These are phyloP conservation scores for Lasius fuliginosus DNA, from an alignment of 2,888 invertebrate genomes.

Conservation along the genomic window DNA sequence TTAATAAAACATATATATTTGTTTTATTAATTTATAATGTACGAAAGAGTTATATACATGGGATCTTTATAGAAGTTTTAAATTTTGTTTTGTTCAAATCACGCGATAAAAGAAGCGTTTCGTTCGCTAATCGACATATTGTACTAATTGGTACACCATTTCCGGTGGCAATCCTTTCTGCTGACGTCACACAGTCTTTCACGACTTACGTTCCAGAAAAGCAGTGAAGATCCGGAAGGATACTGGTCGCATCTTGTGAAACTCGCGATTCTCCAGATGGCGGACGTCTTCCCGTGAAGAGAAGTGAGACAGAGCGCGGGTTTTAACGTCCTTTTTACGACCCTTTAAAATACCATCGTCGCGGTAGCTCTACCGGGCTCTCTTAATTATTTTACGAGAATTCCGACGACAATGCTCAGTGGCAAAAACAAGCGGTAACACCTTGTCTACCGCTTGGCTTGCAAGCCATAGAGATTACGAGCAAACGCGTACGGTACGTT, in stretches of 20 bases:
- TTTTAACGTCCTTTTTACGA: constrained; percentile 85
- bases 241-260: constrained; percentile 2
- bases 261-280: constrained; percentile 65
- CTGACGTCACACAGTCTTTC: background rate
- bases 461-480: constrained; percentile 74
- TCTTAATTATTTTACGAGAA: constrained; percentile 86
- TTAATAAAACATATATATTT: background rate
- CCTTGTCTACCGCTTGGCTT: constrained; percentile 79
- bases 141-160: background rate
- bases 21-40: background rate
- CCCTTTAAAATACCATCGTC: constrained; percentile 84
- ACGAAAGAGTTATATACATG: too few species aligned
- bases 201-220: constrained; percentile 13
- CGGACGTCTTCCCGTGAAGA: constrained; percentile 64
- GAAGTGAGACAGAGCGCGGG: constrained; percentile 77
- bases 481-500: constrained; percentile 19
- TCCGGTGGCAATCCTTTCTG: background rate
- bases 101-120: background rate
- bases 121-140: background rate
- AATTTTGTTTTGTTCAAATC: background rate
- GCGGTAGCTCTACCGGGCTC: constrained; percentile 78
- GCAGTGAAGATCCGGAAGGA: constrained; percentile 15
- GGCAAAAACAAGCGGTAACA: constrained; percentile 84
- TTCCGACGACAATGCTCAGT: constrained; percentile 84
- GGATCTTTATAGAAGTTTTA: too few species aligned